A percentile compares a stretch with the other conserved stretches of the same genome.
Conservation (phyloP, 2,797 vertebrate species). For the Gallinago nigripennis region DNA sequence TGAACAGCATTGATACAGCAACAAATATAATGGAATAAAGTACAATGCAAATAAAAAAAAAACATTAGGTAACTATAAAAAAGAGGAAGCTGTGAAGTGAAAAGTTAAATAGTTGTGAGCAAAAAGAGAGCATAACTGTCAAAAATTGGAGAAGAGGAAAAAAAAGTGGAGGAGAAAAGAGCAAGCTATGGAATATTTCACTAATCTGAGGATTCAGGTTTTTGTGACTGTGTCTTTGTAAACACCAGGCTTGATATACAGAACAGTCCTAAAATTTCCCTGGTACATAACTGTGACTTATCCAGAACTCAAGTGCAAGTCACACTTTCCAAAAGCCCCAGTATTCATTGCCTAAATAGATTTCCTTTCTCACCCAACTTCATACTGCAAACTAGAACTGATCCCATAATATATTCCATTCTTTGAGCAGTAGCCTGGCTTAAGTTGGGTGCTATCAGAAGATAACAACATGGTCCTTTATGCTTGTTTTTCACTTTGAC, state of each 20-base stretch:
- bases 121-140: not conserved
- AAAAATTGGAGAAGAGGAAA: not conserved
- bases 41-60: not conserved
- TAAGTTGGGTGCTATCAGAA: not conserved
- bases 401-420: not conserved
- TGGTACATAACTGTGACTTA: not conserved
- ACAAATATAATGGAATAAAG: not conserved
- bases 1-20: not conserved
- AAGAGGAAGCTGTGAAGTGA: not conserved
- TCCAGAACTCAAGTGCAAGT: not conserved
- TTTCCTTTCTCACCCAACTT: not conserved
- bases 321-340: not conserved
- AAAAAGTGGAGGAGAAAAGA: not conserved
- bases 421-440: not conserved
- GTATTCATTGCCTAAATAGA: not conserved
- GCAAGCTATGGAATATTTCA: not conserved
- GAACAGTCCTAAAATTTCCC: not conserved
- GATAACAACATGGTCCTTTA: not conserved
- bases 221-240: not conserved
- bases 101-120: not conserved
- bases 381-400: not conserved
- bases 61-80: not conserved
- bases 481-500: not conserved
- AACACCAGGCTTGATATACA: not conserved
- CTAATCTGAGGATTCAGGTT: not conserved